Evolutionary conservation across 2,888 invertebrate species (phyloP), one percentile per base, ranked within the genome.

Genomic region (Noctua janthina): DNA sequence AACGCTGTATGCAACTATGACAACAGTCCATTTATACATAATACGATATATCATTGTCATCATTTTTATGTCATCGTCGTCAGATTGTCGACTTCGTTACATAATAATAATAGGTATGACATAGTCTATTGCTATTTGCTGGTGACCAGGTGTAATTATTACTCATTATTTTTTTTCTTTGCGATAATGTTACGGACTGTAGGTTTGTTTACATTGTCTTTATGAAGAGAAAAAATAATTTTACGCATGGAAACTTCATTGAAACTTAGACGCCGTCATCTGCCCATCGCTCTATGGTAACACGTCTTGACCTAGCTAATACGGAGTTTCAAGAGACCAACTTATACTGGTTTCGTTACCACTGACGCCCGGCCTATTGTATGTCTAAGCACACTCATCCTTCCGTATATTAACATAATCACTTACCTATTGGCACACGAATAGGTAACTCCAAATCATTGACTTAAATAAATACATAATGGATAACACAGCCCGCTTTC

Each of bases 11-110:
- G 74, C 82, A 76, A 74, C 62, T 68, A 73, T 79, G 70, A 83
- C 74, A 76, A 80, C 77, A 70, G 35, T 59, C 20, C 29, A 70
- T 77, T 74, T 70, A 43, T 64, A 66, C 72, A 59, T 75, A 69
- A 71, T 43, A 75, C 56, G 23, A 87, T 80, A 72, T 80, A 74
- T 86, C 72, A 74, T 49, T 77, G 80, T 86, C 74, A 74, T 77
- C 72, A 76, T 83, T 82, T 85, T 88, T 84, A 88, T 85, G 68
- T 74, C 75, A 84, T 81, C 67, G 56, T 76, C 70, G 71, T 78
- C 85, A 81, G 77, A 67, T 76, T 67, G 54, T 72, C 39, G 67
- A 39, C 54, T 77, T 62, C n/a, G 43, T 86, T 86, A 72, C 67
- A 51, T 80, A 86, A 79, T 75, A 72, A 54, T 74, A 62, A 72